Conservation (phyloP, 2,797 vertebrate species). For the Paramormyrops hopkinsi region DNA sequence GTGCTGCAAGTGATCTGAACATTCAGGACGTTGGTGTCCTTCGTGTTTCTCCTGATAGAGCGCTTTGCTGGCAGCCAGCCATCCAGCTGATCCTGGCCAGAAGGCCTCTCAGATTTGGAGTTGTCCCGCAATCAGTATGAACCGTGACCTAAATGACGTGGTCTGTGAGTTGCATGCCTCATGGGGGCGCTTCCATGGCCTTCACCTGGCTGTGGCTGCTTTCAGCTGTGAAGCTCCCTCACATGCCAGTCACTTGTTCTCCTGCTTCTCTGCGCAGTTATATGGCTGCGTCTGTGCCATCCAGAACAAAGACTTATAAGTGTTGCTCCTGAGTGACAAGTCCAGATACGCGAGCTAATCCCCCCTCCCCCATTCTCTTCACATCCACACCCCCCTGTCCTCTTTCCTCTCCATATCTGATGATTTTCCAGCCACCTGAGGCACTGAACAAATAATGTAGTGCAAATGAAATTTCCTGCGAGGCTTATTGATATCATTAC, state of each 20-base stretch:
- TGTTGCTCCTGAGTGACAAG: constrained; percentile 24
- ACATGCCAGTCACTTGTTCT: constrained; percentile 20
- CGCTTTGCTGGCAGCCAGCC: neutral
- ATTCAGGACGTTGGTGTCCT: neutral
- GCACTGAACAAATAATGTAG: constrained; percentile 67
- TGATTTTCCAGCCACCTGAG: constrained; percentile 58
- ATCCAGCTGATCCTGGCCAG: neutral
- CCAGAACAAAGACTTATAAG: neutral
- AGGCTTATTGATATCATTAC: constrained; percentile 79
- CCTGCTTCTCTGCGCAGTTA: neutral
- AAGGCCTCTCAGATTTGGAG: neutral
- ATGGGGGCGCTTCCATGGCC: neutral
- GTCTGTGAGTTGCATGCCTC: neutral
- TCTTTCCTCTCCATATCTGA: constrained; percentile 36
- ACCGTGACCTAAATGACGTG: neutral
- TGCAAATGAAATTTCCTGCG: constrained; percentile 71
- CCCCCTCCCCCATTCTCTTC: neutral
- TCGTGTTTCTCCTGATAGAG: neutral
- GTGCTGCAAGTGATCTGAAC: neutral
- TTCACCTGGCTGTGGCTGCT: neutral
- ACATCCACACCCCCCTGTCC: constrained; percentile 25
- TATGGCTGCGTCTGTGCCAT: constrained; percentile 14
- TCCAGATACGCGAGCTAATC: constrained; percentile 6
- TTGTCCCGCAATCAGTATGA: neutral
- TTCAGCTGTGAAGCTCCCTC: constrained; percentile 10